These are phyloP conservation scores for Heterodera filipjevi DNA, from an alignment of 2,888 invertebrate genomes.

Conservation along the genomic window DNA sequence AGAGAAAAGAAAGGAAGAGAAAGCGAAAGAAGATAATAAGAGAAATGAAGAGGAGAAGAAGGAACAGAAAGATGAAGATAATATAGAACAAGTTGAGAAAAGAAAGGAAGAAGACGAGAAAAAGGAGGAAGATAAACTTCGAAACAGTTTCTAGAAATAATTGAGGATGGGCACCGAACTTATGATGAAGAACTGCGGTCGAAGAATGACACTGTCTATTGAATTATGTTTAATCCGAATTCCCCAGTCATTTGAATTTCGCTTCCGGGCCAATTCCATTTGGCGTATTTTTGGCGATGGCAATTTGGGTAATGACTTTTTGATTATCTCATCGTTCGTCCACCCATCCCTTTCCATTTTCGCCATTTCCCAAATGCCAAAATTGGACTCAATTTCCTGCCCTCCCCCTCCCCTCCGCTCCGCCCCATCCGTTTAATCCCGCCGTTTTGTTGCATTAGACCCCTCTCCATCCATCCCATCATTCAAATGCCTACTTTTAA, in stretches of 20 bases:
- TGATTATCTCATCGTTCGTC: not conserved
- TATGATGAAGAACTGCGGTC: not conserved
- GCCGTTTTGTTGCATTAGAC: not conserved
- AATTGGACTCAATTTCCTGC: constrained; percentile 2
- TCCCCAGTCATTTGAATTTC: not conserved
- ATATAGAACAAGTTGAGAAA: too few species aligned
- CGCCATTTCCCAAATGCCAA: not conserved
- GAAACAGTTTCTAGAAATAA: not conserved
- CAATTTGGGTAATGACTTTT: constrained; percentile 10
- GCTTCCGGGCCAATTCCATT: not conserved
- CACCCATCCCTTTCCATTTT: not conserved
- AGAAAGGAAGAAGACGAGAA: constrained; percentile 2
- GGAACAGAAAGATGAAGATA: not conserved
- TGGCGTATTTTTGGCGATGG: constrained; percentile 7
- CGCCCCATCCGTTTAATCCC: not conserved
- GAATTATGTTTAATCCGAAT: not conserved
- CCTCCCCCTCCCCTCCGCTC: not conserved
- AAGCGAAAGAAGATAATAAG: not conserved
- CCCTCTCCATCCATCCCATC: not conserved
- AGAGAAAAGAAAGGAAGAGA: not conserved
- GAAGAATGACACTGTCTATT: not conserved
- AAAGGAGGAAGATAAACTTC: not conserved
- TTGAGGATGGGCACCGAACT: not conserved
- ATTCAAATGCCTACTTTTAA: not conserved
- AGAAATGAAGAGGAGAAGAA: too few species aligned